Conservation (phyloP, 2,888 invertebrate species). For the Diarsia mendica region DNA sequence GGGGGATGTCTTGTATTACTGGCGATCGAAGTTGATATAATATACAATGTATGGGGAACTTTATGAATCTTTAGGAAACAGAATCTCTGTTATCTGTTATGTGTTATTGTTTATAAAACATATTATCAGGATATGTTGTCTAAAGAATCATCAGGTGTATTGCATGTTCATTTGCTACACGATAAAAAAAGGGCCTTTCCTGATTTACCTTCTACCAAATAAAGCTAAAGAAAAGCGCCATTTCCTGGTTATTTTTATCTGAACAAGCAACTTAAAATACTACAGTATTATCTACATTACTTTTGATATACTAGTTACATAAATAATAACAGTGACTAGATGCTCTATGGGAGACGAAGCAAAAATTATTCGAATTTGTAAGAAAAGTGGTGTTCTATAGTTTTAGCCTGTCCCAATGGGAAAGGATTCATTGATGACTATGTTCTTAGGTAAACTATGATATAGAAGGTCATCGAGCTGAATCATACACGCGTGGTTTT, state of each 20-base stretch:
- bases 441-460: background rate
- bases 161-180: background rate
- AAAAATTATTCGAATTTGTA: background rate
- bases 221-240: background rate
- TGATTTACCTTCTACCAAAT: background rate
- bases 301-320: background rate
- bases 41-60: no score
- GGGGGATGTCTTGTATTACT: background rate
- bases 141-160: background rate
- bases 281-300: background rate
- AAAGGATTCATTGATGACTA: background rate
- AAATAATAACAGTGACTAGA: background rate
- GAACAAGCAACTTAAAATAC: background rate
- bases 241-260: background rate
- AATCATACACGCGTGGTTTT: background rate
- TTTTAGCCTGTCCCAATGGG: background rate
- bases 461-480: background rate
- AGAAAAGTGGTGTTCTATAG: background rate
- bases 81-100: no score
- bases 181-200: background rate
- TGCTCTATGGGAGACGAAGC: background rate
- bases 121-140: no score
- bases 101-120: no score
- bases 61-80: no score
- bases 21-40: background rate